Conservation (phyloP, 1,140 invertebrate genomes). For the Cherax destructor region DNA sequence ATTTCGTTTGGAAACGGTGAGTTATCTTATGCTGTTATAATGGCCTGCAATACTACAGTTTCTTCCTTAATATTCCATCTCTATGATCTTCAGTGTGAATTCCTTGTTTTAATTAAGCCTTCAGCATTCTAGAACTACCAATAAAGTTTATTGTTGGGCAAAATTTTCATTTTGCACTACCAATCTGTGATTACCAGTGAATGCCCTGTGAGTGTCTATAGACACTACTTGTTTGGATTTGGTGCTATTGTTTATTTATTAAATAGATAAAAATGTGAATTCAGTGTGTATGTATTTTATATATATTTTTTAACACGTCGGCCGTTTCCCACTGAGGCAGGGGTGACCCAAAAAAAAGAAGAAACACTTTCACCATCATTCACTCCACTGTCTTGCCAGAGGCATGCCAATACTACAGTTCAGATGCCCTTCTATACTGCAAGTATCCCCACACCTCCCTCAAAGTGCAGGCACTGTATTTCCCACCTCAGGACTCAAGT, state of each 20-base stretch:
- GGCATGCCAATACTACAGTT: too few relatives aligned
- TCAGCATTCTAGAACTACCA: neutral
- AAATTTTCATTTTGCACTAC: conserved; percentile 4
- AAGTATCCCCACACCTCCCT: too few relatives aligned
- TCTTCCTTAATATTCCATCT: neutral
- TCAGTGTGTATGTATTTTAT: neutral
- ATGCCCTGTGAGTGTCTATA: conserved; percentile 31
- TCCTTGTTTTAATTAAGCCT: neutral
- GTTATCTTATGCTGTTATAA: neutral
- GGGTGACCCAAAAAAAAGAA: too few relatives aligned
- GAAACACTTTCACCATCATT: too few relatives aligned
- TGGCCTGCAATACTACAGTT: neutral
- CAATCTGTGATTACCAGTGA: conserved; percentile 40
- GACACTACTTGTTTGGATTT: conserved; percentile 36
- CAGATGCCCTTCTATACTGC: too few relatives aligned
- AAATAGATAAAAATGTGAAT: conserved; percentile 27
- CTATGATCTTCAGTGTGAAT: neutral
- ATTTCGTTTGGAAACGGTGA: neutral
- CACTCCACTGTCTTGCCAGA: too few relatives aligned
- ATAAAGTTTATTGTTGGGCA: neutral
- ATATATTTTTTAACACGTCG: too few relatives aligned
- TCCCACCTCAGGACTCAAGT: too few relatives aligned
- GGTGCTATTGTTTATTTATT: conserved; percentile 56
- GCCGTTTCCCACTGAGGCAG: too few relatives aligned
- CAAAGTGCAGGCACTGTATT: too few relatives aligned